Percentiles rank a stretch among this genome's conserved stretches.
These are phyloP conservation scores for Callaeas wilsoni DNA, from an alignment of 2,113 vertebrate species.

Conservation along the genomic window DNA sequence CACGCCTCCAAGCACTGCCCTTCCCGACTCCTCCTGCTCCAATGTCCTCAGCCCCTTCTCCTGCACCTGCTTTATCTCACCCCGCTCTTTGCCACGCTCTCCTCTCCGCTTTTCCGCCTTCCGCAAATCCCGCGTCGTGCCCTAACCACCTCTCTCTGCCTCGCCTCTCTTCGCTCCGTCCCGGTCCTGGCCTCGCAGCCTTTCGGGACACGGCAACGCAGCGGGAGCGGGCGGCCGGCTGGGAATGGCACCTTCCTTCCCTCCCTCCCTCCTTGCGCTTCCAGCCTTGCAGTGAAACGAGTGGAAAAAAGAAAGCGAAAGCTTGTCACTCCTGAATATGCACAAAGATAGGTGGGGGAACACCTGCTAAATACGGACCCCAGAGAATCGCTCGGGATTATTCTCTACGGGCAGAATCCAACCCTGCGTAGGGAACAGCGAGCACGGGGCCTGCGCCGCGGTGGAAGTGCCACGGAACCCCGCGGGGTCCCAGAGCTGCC, in stretches of 20 bases:
- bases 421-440: background rate
- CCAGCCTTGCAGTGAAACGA: background rate
- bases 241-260: background rate
- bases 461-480: background rate
- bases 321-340: constrained; percentile 41
- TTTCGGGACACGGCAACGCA: background rate
- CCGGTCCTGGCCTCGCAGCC: background rate
- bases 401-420: constrained; percentile 23
- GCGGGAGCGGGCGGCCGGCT: background rate
- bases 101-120: background rate
- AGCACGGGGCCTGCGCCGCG: background rate
- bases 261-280: background rate
- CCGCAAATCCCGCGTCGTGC: background rate
- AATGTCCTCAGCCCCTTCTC: background rate
- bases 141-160: background rate
- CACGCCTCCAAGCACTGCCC: background rate
- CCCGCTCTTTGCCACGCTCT: background rate
- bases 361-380: background rate
- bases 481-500: background rate
- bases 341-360: constrained; percentile 38
- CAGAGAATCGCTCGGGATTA: background rate
- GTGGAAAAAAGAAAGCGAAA: constrained; percentile 22
- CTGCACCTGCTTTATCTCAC: background rate
- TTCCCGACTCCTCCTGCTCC: background rate
- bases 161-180: background rate